Percentiles rank a stretch among this genome's conserved stretches.
phyloP scores from a whole-genome alignment of 2,888 invertebrate species.

The Tipula vernalis region DNA sequence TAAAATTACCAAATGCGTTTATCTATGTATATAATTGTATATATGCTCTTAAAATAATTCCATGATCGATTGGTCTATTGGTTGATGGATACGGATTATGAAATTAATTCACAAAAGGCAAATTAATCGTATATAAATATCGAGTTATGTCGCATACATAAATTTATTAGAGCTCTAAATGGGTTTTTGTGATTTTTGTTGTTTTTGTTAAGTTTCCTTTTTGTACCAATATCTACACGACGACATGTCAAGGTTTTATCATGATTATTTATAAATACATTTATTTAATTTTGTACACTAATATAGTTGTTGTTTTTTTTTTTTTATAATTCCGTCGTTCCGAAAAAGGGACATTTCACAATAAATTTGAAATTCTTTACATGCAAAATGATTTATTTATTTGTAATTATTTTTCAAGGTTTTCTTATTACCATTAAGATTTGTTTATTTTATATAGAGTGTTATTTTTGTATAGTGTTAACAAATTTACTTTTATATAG shows the following conservation, averaged over 20 bases:
- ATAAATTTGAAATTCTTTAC: not conserved
- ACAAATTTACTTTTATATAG: not conserved
- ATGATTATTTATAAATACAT: not conserved
- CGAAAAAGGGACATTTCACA: constrained; percentile 4
- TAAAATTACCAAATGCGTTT: not conserved
- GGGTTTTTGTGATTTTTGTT: not conserved
- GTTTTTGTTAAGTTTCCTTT: not conserved
- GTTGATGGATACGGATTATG: not conserved
- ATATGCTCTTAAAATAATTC: not conserved
- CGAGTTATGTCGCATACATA: not conserved
- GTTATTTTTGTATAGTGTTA: not conserved
- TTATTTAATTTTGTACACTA: not conserved
- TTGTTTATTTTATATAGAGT: not conserved
- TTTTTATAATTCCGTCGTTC: not conserved
- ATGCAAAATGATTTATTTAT: not conserved
- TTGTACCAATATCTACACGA: not conserved
- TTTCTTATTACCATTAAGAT: not conserved
- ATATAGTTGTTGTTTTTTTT: not conserved
- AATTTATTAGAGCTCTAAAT: not conserved
- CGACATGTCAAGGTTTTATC: not conserved
- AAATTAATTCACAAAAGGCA: not conserved
- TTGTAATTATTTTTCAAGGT: not conserved
- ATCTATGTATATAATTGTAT: not conserved
- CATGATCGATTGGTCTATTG: not conserved
- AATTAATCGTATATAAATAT: not conserved